Conservation (phyloP, 2,113 vertebrate genomes). For the Numenius arquata region DNA sequence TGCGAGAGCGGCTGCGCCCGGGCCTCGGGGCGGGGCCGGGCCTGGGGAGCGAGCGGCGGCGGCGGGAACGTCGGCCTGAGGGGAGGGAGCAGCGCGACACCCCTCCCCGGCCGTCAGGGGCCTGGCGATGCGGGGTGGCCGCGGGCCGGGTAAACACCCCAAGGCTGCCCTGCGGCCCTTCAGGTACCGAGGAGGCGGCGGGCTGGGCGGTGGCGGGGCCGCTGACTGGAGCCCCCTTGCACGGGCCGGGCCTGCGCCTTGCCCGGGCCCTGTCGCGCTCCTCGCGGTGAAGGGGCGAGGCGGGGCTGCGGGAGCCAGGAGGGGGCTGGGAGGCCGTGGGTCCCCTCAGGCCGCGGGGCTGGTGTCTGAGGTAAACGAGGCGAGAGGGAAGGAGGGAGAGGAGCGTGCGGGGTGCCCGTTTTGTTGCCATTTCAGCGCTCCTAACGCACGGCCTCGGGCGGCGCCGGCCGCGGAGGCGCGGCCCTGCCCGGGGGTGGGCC, state of each 20-base stretch:
- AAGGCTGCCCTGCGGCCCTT: not conserved
- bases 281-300: too few species aligned
- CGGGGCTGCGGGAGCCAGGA: not conserved
- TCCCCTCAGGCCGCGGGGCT: fast-evolving
- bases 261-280: not conserved
- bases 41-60: not conserved
- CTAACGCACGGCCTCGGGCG: not conserved
- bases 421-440: too few species aligned
- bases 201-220: not conserved
- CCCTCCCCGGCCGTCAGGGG: not conserved
- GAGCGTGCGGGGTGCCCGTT: too few species aligned
- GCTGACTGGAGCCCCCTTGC: not conserved
- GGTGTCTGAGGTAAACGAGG: not conserved
- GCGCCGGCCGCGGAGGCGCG: too few species aligned
- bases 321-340: not conserved
- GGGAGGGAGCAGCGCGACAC: not conserved
- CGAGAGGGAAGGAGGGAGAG: not conserved
- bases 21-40: not conserved
- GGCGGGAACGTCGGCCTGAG: not conserved
- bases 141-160: not conserved
- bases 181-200: not conserved
- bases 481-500: not conserved
- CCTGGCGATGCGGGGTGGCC: not conserved
- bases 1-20: not conserved
- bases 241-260: not conserved